Base-by-base conservation (phyloP, 1,140 invertebrate species). In the Macrobrachium nipponense region DNA sequence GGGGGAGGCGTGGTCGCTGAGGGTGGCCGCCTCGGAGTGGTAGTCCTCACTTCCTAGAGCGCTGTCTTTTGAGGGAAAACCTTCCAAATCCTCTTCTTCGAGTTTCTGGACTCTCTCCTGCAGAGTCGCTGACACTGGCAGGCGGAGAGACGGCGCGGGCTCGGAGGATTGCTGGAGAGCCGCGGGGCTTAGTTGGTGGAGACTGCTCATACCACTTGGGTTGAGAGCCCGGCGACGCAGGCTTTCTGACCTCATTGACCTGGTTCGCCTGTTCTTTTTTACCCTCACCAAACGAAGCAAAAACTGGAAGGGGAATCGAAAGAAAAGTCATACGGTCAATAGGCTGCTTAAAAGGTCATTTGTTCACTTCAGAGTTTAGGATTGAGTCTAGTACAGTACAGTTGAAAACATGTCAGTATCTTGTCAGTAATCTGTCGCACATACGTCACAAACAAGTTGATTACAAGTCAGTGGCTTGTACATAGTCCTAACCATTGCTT, bases 161-260 rank as follows among this genome's bases (percentile, higher is more conserved):
- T 86, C 83, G 62, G 83, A 86, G 15, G 83, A 86, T 66, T 86
- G 83, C 83, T 86, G 83, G 18, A 86, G 83, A 61, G 83, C 83
- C 27, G 83, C 70, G 18, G 83, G 83, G 66, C 83, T 86, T 70
- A 86, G 83, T 12, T 76, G 78, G 17, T 73, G 77, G 8, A 58
- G 66, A 36, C 14, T 68, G 66, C 17, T 73, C 15, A 27, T 62
- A 68, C 83, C 79, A 23, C 64, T 60, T 68, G 80, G 23, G 62
- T 80, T 86, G 61, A 73, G 83, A 73, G 83, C 62, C 66, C 83
- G 77, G 36, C 83, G 83, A 23, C 83, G 83, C 61, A 86, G 77
- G 80, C 83, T 86, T 51, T 86, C 83, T 36, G 83, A 79, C 10
- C 83, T 62, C 83, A 86, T 86, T 59, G 83, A 86, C 17, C 83